Evolutionary conservation across 2,113 vertebrate species (phyloP).

Genomic region (Leiothrix lutea): DNA sequence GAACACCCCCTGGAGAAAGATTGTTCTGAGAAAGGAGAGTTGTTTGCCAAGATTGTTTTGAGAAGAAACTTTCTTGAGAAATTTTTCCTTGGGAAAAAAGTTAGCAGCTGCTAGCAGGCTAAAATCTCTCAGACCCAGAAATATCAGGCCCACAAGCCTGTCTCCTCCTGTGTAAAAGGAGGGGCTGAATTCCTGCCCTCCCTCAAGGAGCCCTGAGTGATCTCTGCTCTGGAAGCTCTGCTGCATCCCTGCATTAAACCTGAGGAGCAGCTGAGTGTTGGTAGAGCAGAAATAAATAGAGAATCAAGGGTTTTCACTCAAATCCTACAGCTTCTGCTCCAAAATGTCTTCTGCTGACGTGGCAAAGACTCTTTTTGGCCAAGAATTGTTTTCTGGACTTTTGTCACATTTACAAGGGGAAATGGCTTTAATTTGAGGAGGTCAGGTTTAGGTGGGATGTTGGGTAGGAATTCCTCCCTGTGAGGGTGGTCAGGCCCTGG

Average conservation of each 20-base stretch:
- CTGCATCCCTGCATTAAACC: neutral
- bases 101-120: too few species aligned
- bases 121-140: too few species aligned
- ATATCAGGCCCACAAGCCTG: neutral
- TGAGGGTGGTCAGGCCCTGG: rapidly evolving
- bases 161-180: neutral
- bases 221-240: neutral
- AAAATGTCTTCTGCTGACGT: neutral
- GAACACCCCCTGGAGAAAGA: too few species aligned
- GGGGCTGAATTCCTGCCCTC: neutral
- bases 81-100: too few species aligned
- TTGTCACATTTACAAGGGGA: neutral
- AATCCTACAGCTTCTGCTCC: neutral
- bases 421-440: neutral
- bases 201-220: neutral
- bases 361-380: neutral
- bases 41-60: too few species aligned
- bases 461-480: rapidly evolving
- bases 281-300: neutral
- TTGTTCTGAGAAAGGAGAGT: too few species aligned
- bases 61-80: too few species aligned
- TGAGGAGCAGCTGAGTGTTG: neutral
- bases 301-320: neutral
- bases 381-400: neutral
- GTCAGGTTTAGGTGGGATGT: neutral